phyloP scores from a whole-genome alignment of 2,888 invertebrate genomes.

The Hermaeophaga mercurialis region DNA sequence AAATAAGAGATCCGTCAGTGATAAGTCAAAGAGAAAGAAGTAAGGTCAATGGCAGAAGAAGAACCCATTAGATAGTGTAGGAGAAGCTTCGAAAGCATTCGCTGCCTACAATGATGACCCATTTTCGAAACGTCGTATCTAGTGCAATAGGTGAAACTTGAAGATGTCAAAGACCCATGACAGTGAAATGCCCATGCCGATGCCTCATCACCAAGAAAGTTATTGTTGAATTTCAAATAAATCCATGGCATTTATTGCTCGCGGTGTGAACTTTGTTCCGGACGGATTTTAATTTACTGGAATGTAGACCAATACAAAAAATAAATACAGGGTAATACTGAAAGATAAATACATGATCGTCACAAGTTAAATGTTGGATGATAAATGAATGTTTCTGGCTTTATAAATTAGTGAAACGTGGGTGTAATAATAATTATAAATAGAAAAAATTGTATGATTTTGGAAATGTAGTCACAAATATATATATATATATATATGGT shows the following conservation, averaged over 20 bases:
- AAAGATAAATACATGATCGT: no score
- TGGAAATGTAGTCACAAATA: no score
- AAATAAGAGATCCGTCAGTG: constrained; percentile 14
- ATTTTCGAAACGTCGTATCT: constrained; percentile 43
- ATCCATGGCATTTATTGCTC: constrained; percentile 5
- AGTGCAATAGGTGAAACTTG: constrained; percentile 49
- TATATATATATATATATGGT: no score
- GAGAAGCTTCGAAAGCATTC: constrained; percentile 41
- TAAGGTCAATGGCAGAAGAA: constrained; percentile 39
- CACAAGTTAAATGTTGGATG: no score
- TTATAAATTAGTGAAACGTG: no score
- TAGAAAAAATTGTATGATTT: no score
- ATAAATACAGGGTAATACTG: no score
- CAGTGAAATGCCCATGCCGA: constrained; percentile 45
- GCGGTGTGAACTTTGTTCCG: background rate
- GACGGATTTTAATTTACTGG: background rate
- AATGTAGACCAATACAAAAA: no score
- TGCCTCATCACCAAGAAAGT: constrained; percentile 27
- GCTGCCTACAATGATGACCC: constrained; percentile 37
- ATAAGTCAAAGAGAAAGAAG: constrained; percentile 31
- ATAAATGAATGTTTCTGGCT: no score
- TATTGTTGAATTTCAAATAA: constrained; percentile 12
- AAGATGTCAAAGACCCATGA: constrained; percentile 48
- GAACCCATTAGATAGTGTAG: constrained; percentile 37
- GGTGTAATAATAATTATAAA: no score